Percentiles rank a stretch among this genome's conserved stretches.
Evolutionary conservation across 2,888 invertebrate species (phyloP).

Genomic region (Drosophila sordidula): DNA sequence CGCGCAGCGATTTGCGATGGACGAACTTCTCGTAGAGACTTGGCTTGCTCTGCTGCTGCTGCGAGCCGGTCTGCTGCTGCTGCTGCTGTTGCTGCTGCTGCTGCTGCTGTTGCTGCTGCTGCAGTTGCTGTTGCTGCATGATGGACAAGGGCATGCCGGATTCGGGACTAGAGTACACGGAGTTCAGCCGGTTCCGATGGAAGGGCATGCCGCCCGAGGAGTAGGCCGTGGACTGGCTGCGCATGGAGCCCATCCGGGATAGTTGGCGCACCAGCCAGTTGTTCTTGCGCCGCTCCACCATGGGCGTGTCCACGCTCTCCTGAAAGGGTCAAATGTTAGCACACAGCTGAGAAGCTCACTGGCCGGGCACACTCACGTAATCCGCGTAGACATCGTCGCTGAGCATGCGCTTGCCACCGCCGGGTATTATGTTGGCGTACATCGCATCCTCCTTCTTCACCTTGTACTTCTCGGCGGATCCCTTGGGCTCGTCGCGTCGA

Average conservation of each 20-base stretch:
- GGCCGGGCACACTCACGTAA: constrained; percentile 88
- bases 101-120: constrained; percentile 77
- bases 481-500: constrained; percentile 92
- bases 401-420: constrained; percentile 87
- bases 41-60: constrained; percentile 87
- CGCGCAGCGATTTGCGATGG: constrained; percentile 89
- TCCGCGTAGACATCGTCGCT: constrained; percentile 94
- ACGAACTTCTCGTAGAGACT: constrained; percentile 93
- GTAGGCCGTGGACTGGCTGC: constrained; percentile 94
- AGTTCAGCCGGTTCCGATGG: constrained; percentile 91
- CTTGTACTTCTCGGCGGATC: constrained; percentile 94
- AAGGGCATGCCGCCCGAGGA: constrained; percentile 90
- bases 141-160: constrained; percentile 85
- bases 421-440: constrained; percentile 91
- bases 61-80: constrained; percentile 61
- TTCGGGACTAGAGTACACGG: constrained; percentile 89
- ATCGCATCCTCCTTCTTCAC: constrained; percentile 93
- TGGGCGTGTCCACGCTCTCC: constrained; percentile 96
- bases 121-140: constrained; percentile 81
- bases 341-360: neutral
- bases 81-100: constrained; percentile 55
- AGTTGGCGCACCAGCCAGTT: constrained; percentile 94
- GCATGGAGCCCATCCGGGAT: constrained; percentile 93
- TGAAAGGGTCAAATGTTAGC: constrained; percentile 80
- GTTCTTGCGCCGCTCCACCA: constrained; percentile 93